phyloP scores from a whole-genome alignment of 2,888 invertebrate genomes.

The Petrophora chlorosata region DNA sequence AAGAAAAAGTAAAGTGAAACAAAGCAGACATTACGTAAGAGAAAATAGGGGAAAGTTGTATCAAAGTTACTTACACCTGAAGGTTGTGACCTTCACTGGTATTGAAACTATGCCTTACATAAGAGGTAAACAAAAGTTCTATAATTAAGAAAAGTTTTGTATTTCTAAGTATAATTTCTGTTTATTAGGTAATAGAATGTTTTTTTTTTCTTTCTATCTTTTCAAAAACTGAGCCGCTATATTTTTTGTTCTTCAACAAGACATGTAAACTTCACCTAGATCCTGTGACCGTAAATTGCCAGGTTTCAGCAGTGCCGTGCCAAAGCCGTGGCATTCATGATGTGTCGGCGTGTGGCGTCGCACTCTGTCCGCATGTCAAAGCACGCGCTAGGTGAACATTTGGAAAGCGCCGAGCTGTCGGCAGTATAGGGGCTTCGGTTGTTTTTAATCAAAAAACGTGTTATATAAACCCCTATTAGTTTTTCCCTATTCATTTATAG shows the following conservation, averaged over 20 bases:
- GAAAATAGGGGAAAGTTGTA: slow-evolving; percentile 13
- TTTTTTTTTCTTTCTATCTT: too few species aligned
- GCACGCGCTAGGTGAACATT: slow-evolving; percentile 14
- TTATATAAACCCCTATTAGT: too few species aligned
- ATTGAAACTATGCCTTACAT: too few species aligned
- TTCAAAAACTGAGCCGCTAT: too few species aligned
- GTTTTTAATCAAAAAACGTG: not conserved
- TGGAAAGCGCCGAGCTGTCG: slow-evolving; percentile 2
- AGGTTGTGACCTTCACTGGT: slow-evolving; percentile 2
- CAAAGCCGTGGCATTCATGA: slow-evolving; percentile 5
- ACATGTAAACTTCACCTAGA: not conserved
- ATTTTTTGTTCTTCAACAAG: not conserved
- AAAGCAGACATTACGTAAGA: slow-evolving; percentile 5
- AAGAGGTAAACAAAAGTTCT: too few species aligned
- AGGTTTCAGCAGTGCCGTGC: slow-evolving; percentile 1
- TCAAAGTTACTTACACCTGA: slow-evolving; percentile 6
- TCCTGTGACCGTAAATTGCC: not conserved
- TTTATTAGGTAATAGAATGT: too few species aligned
- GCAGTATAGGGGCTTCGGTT: not conserved
- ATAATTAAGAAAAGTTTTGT: too few species aligned
- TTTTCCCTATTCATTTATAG: too few species aligned
- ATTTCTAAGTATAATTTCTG: too few species aligned
- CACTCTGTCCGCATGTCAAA: slow-evolving; percentile 12
- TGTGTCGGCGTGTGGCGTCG: slow-evolving; percentile 2
- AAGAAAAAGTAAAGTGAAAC: slow-evolving; percentile 12